These are phyloP conservation scores for Notechis scutatus DNA, from an alignment of 2,113 vertebrate genomes.

Conservation along the genomic window DNA sequence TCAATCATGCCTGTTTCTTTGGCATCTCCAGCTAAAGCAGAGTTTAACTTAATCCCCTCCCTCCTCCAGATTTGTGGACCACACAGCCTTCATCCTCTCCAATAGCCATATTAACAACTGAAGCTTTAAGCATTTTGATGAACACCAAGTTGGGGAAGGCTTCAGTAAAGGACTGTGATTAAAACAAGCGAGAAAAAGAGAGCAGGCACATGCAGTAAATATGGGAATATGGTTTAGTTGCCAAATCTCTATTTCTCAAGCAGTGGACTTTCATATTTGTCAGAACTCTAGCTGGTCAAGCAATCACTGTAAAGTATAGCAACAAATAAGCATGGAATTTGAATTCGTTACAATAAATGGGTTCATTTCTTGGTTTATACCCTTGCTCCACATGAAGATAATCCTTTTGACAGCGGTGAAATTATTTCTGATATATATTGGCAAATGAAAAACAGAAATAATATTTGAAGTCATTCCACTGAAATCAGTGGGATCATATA, in stretches of 20 bases:
- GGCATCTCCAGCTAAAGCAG: neutral
- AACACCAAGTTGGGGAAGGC: neutral
- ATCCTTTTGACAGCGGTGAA: neutral
- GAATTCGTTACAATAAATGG: neutral
- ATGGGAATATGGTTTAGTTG: neutral
- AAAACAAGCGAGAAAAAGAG: neutral
- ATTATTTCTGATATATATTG: neutral
- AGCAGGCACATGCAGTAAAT: neutral
- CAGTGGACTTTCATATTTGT: neutral
- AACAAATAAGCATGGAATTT: neutral
- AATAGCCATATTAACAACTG: neutral
- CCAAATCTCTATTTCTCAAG: neutral
- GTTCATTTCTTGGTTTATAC: neutral
- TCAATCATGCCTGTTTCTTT: neutral
- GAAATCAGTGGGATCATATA: neutral
- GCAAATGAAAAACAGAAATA: neutral
- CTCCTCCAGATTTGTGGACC: neutral
- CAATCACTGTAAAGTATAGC: neutral
- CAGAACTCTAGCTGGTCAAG: neutral
- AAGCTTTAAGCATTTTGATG: neutral
- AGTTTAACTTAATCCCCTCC: neutral
- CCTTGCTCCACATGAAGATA: neutral
- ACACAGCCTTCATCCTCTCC: neutral
- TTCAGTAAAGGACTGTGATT: neutral
- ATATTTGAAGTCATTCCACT: neutral